phyloP scores from a whole-genome alignment of 2,888 invertebrate genomes.

The Eupithecia abbreviata region DNA sequence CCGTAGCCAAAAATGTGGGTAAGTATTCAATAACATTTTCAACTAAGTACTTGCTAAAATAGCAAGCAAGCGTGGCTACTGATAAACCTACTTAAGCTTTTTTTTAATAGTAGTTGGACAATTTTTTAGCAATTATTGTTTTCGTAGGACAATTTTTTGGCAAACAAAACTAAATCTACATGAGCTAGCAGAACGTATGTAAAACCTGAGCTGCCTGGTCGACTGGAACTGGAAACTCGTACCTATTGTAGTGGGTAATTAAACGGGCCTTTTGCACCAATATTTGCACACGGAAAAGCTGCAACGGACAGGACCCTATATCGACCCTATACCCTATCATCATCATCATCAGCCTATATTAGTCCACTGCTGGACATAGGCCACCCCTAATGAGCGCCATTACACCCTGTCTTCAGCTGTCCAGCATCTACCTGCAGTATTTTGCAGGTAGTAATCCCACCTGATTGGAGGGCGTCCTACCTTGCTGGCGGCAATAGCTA shows the following conservation, averaged over 20 bases:
- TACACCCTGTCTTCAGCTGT: too few relatives aligned
- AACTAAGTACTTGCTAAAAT: neutral
- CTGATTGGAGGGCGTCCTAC: too few relatives aligned
- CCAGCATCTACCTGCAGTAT: too few relatives aligned
- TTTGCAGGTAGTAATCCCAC: too few relatives aligned
- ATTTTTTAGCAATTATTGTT: too few relatives aligned
- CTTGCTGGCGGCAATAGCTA: neutral
- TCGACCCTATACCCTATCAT: neutral
- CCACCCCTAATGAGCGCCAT: too few relatives aligned
- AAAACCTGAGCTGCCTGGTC: neutral
- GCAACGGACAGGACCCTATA: neutral
- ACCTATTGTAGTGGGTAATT: neutral
- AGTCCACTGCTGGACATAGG: neutral
- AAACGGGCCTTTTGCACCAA: too few relatives aligned
- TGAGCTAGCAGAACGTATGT: neutral
- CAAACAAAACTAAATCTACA: neutral
- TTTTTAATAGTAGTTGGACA: neutral
- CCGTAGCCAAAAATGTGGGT: neutral
- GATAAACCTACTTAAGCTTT: neutral
- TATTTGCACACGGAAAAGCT: neutral
- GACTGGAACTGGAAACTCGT: too few relatives aligned
- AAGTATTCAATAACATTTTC: neutral
- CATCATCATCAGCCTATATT: too few relatives aligned
- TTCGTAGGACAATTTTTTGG: neutral
- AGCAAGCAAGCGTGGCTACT: neutral